Conservation (phyloP, 2,113 vertebrate genomes). For the Cyprinodon tularosa region DNA sequence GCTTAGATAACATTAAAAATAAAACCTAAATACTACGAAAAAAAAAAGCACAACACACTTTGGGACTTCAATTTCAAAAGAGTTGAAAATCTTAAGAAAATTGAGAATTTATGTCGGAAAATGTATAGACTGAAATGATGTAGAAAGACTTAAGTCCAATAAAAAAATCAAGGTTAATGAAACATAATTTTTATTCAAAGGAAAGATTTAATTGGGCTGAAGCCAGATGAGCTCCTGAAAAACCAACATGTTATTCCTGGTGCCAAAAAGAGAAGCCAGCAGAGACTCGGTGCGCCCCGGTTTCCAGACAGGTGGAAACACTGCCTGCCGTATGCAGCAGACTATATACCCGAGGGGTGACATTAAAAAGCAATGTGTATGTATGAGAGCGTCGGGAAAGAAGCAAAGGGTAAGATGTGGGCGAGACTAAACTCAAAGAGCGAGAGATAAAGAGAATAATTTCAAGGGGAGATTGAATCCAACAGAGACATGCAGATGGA, state of each 20-base stretch:
- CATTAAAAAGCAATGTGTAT: slow-evolving; percentile 34
- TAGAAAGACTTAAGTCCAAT: background rate
- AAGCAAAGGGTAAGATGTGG: slow-evolving; percentile 10
- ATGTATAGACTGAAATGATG: background rate
- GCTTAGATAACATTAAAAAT: background rate
- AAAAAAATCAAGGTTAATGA: background rate
- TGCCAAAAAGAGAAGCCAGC: slow-evolving; percentile 34
- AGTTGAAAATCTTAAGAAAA: background rate
- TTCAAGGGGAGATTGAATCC: slow-evolving; percentile 9
- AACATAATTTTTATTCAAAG: background rate
- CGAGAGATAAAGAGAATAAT: slow-evolving; percentile 43
- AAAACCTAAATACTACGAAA: background rate
- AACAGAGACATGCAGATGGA: slow-evolving; percentile 3
- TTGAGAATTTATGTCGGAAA: background rate
- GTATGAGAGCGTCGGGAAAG: slow-evolving; percentile 29
- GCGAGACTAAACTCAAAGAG: slow-evolving; percentile 14
- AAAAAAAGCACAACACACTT: too few species aligned
- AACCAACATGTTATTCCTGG: slow-evolving; percentile 4
- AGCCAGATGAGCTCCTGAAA: background rate
- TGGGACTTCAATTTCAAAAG: background rate
- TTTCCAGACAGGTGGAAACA: slow-evolving; percentile 47
- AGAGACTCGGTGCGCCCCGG: slow-evolving; percentile 10
- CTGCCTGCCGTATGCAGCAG: slow-evolving; percentile 26
- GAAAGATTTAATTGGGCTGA: background rate
- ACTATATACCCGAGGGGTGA: slow-evolving; percentile 44